phyloP scores from a whole-genome alignment of 1,140 invertebrate species.

The Micrasema longulum region DNA sequence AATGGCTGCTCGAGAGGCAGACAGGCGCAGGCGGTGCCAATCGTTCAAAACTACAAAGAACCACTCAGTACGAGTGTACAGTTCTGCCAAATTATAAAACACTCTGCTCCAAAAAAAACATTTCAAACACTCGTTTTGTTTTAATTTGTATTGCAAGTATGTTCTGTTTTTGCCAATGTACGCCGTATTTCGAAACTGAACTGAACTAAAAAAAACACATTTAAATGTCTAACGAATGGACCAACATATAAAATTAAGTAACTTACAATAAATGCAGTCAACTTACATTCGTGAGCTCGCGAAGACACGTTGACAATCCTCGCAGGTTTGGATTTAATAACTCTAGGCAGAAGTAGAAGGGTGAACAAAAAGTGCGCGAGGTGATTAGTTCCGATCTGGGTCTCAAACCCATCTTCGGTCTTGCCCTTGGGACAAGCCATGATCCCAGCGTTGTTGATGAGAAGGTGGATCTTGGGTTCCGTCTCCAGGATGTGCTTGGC shows the following conservation, averaged over 20 bases:
- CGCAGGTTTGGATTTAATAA: slow-evolving; percentile 72
- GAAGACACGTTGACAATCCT: slow-evolving; percentile 72
- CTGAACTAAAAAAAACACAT: no score
- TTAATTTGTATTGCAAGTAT: no score
- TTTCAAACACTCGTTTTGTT: no score
- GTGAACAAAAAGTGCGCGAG: slow-evolving; percentile 89
- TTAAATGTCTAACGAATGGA: no score
- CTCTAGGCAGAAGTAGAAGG: slow-evolving; percentile 76
- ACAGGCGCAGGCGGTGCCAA: no score
- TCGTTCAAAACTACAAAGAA: no score
- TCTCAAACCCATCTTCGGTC: slow-evolving; percentile 87
- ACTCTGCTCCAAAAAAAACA: no score
- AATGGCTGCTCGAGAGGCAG: no score
- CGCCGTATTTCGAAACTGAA: no score
- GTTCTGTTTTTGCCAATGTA: no score
- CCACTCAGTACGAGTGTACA: no score
- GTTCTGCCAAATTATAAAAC: no score
- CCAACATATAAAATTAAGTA: background rate
- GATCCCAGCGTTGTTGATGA: slow-evolving; percentile 87
- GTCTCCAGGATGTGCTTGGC: slow-evolving; percentile 72
- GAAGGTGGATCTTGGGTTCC: slow-evolving; percentile 74
- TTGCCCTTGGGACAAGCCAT: slow-evolving; percentile 76
- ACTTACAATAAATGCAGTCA: background rate
- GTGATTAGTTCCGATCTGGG: slow-evolving; percentile 84
- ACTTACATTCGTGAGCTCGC: slow-evolving; percentile 64